These are phyloP conservation scores for Oreochromis tanganicae DNA, from an alignment of 2,113 vertebrate species.

Conservation along the genomic window DNA sequence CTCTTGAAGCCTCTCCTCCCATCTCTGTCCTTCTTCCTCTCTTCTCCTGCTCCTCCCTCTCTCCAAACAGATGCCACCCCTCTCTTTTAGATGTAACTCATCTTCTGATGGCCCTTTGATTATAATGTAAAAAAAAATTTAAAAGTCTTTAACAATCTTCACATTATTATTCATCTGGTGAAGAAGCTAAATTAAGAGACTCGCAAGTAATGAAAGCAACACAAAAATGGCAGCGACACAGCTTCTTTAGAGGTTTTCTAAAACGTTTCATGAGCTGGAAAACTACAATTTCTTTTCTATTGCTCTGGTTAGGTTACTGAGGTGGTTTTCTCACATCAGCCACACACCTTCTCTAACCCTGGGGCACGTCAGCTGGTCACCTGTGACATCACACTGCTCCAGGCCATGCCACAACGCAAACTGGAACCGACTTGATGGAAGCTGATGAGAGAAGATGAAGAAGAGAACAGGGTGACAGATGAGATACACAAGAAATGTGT, in stretches of 20 bases:
- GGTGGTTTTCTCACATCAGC: background rate
- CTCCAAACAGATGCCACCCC: slow-evolving; percentile 61
- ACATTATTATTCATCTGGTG: background rate
- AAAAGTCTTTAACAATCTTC: background rate
- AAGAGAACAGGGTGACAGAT: background rate
- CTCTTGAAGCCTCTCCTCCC: slow-evolving; percentile 84
- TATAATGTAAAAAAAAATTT: background rate
- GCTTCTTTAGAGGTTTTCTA: background rate
- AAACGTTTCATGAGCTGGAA: background rate
- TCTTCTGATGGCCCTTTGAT: slow-evolving; percentile 80
- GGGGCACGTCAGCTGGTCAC: slow-evolving; percentile 86
- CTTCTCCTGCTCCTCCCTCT: slow-evolving; percentile 63
- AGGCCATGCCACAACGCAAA: slow-evolving; percentile 81
- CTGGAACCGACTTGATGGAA: slow-evolving; percentile 84
- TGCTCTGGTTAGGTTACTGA: background rate
- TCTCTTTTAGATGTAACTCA: slow-evolving; percentile 67
- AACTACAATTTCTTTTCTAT: background rate
- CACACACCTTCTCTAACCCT: slow-evolving; percentile 87
- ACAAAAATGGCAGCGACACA: background rate
- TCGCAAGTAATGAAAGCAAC: background rate
- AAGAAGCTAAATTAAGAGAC: background rate
- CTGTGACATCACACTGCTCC: slow-evolving; percentile 79
- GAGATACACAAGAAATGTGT: background rate
- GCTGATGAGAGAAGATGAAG: slow-evolving; percentile 55
- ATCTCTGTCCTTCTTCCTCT: slow-evolving; percentile 70